Base-by-base conservation (phyloP, 2,888 invertebrate species). In the Drosophila robusta region DNA sequence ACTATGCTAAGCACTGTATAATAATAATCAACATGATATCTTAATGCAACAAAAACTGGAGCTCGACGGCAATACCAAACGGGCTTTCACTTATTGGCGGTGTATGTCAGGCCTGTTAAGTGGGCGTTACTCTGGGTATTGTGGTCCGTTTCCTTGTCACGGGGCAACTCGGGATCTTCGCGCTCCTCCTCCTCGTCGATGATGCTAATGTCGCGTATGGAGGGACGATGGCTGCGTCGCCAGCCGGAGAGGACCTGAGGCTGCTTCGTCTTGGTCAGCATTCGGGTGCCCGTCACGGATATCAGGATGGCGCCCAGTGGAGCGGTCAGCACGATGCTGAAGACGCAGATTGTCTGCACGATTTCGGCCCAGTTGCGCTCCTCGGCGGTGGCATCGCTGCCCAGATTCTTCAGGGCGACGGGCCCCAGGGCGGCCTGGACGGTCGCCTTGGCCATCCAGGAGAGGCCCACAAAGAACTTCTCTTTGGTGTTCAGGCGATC, bases 391-490 rank as follows among this genome's bases (percentile, higher is more conserved):
- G 92, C 83, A 57, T 93, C 90, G 47, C 84, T 89, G 62, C 83
- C 90, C 0, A 96, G 94, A 68, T 95, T 93, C 80, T 95, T 96
- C 32, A 97, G 91, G 0, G 96, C 95, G 2, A 96, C 95, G 0
- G 97, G 96, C 0, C 95, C 97, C 39, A 97, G 92, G 0, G 97
- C 97, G 22, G 97, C 97, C 94, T 98, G 98, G 0, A 99, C 98
- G n/a, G 99, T 98, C 6, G 98, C 99, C 93, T 99, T 99, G 2
- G 98, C 97, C 95, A 98, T 96, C 96, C 98, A 98, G 0, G 98
- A 95, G 5, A 99, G 92, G 0, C 98, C 95, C 14, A 98, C 96
- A 91, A 99, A 99, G 71, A 98, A 93, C 70, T 97, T 97, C 91
- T 99, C 99, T 91, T 96, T 97, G 74, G 95, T 93, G 92, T 96